A percentile compares a stretch with the other conserved stretches of the same genome.
phyloP scores from a whole-genome alignment of 2,113 vertebrate species.

The Brienomyrus brachyistius region DNA sequence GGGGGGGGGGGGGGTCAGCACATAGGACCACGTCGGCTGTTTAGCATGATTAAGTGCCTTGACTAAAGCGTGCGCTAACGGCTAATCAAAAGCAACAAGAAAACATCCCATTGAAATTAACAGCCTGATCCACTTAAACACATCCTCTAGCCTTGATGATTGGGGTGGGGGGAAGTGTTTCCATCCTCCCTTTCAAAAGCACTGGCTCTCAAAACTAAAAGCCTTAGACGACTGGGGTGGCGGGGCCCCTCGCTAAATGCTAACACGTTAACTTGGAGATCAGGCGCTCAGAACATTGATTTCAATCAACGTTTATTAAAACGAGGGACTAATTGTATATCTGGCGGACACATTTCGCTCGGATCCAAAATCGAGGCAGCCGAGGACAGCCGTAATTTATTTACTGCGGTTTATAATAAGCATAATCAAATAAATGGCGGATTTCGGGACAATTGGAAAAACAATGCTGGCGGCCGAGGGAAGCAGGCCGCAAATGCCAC shows the following conservation, averaged over 20 bases:
- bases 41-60: background rate
- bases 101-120: background rate
- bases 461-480: background rate
- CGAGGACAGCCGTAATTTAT: slow-evolving; percentile 23
- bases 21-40: background rate
- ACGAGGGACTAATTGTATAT: slow-evolving; percentile 35
- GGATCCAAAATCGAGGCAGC: slow-evolving; percentile 20
- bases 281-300: background rate
- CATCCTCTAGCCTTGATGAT: background rate
- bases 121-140: background rate
- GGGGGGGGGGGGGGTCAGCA: background rate
- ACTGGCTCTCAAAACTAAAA: background rate
- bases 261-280: background rate
- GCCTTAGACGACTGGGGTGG: background rate
- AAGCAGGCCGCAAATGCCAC: background rate
- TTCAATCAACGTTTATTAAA: slow-evolving; percentile 37
- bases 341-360: slow-evolving; percentile 26
- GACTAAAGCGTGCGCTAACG: background rate
- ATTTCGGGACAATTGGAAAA: slow-evolving; percentile 24
- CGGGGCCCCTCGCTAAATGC: background rate
- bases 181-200: background rate
- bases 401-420: slow-evolving; percentile 39
- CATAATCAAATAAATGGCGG: slow-evolving; percentile 37
- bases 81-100: background rate
- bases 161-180: background rate